These are phyloP conservation scores for Terebella lapidaria DNA, from an alignment of 2,888 invertebrate species.

Conservation along the genomic window DNA sequence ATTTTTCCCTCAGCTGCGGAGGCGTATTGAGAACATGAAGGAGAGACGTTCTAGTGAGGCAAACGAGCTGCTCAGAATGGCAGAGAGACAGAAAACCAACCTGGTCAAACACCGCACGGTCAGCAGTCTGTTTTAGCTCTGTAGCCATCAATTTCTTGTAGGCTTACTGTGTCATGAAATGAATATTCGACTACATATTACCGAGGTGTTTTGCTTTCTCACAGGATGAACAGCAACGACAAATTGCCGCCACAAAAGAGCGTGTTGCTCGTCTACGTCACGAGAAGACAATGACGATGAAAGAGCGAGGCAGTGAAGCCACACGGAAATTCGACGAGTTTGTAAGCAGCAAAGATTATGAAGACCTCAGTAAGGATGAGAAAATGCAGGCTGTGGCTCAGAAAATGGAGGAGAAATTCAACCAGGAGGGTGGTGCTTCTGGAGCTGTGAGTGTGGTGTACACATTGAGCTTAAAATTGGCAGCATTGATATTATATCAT, in stretches of 20 bases:
- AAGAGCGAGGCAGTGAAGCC: conserved; percentile 10
- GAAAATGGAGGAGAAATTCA: neutral
- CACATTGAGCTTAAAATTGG: too few relatives aligned
- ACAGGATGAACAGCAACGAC: conserved; percentile 36
- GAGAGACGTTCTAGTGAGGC: conserved; percentile 34
- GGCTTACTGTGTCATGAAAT: neutral
- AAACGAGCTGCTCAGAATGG: conserved; percentile 33
- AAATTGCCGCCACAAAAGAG: conserved; percentile 31
- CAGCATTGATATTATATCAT: too few relatives aligned
- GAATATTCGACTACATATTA: neutral
- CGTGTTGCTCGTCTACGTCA: conserved; percentile 26
- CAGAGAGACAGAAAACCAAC: conserved; percentile 40
- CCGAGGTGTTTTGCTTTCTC: neutral
- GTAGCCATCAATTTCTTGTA: too few relatives aligned
- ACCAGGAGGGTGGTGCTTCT: neutral
- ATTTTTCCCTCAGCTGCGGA: conserved; percentile 28
- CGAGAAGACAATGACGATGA: conserved; percentile 27
- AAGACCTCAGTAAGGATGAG: neutral
- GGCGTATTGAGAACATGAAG: conserved; percentile 30
- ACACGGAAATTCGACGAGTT: conserved; percentile 20
- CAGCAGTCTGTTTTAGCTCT: too few relatives aligned
- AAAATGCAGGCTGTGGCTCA: neutral
- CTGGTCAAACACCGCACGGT: conserved; percentile 38
- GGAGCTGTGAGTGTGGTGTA: too few relatives aligned
- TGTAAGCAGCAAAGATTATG: conserved; percentile 8